These are phyloP conservation scores for Osedax frankpressi DNA, from an alignment of 2,888 invertebrate species.

Conservation along the genomic window DNA sequence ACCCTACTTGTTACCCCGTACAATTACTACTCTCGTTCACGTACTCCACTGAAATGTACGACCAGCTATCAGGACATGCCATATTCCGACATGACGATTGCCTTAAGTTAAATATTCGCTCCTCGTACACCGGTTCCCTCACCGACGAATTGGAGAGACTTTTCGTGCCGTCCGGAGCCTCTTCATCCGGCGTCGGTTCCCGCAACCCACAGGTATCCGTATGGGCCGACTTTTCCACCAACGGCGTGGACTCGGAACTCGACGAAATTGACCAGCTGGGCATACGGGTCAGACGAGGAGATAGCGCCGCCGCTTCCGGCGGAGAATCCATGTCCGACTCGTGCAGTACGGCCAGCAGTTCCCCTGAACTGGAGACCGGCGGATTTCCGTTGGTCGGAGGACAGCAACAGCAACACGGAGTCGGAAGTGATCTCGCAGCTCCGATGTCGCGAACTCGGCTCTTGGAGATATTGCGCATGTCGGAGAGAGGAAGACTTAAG, in stretches of 20 bases:
- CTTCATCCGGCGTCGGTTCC: not conserved
- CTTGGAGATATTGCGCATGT: conserved; percentile 26
- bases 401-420: too few relatives aligned
- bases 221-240: conserved; percentile 27
- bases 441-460: conserved; percentile 23
- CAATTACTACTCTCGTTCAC: too few relatives aligned
- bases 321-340: not conserved
- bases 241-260: conserved; percentile 26
- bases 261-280: conserved; percentile 27
- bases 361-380: not conserved
- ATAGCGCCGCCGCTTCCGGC: not conserved
- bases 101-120: conserved; percentile 3
- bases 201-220: not conserved
- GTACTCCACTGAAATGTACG: too few relatives aligned
- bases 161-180: not conserved
- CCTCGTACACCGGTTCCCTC: not conserved
- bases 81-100: too few relatives aligned
- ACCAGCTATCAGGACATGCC: too few relatives aligned
- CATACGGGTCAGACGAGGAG: conserved; percentile 19
- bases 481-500: conserved; percentile 22
- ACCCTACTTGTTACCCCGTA: too few relatives aligned
- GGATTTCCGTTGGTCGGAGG: too few relatives aligned
- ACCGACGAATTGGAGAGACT: not conserved
- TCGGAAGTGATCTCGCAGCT: conserved; percentile 3
- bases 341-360: not conserved